Conservation (phyloP, 2,797 vertebrate genomes). For the Poecilia wingei region DNA sequence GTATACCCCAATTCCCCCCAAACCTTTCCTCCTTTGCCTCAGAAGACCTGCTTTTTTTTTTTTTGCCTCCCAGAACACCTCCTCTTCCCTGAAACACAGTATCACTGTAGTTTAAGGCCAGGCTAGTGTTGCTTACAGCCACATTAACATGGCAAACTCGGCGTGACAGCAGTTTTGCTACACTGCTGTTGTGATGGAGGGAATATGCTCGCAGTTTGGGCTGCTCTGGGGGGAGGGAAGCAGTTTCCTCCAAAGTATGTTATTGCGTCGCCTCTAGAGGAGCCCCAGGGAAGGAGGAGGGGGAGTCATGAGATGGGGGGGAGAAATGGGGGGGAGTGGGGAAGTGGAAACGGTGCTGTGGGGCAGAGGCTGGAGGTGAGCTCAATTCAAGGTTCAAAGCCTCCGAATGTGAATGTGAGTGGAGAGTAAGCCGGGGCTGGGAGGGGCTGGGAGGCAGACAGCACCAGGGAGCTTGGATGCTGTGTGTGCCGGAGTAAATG, state of each 20-base stretch:
- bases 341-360: slow-evolving; percentile 40
- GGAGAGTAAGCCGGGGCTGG: slow-evolving; percentile 28
- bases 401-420: slow-evolving; percentile 57
- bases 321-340: slow-evolving; percentile 17
- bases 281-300: slow-evolving; percentile 48
- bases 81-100: slow-evolving; percentile 28
- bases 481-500: slow-evolving; percentile 54
- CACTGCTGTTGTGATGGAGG: slow-evolving; percentile 71
- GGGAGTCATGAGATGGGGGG: slow-evolving; percentile 44
- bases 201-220: slow-evolving; percentile 72
- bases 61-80: slow-evolving; percentile 18
- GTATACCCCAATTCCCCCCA: slow-evolving; percentile 14
- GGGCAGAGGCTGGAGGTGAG: slow-evolving; percentile 65
- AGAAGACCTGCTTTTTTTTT: slow-evolving; percentile 27
- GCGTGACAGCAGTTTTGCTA: slow-evolving; percentile 76
- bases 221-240: slow-evolving; percentile 61
- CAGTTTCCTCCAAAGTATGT: slow-evolving; percentile 74
- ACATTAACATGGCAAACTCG: slow-evolving; percentile 73
- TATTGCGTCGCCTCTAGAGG: slow-evolving; percentile 69
- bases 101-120: slow-evolving; percentile 55
- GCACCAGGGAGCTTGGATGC: slow-evolving; percentile 47
- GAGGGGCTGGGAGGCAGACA: slow-evolving; percentile 54
- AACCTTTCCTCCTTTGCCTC: slow-evolving; percentile 10
- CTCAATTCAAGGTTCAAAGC: slow-evolving; percentile 71
- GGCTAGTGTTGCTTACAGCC: slow-evolving; percentile 58